Evolutionary conservation across 2,888 invertebrate genomes (phyloP), one percentile per base, ranked within the genome.

Genomic region (Scelioninae gen. 2): DNA sequence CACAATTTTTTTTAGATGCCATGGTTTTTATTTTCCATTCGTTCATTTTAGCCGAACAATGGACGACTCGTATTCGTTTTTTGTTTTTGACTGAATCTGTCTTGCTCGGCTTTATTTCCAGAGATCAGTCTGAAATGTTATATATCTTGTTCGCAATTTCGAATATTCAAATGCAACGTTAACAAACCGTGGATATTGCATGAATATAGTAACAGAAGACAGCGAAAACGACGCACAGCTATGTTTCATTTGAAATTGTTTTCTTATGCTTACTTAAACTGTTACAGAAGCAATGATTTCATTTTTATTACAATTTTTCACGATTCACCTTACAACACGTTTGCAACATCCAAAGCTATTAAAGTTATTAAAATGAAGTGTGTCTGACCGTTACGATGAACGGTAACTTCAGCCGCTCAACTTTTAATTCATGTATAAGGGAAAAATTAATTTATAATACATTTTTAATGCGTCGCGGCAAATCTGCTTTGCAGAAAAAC

Each of bases 111-210:
- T 53, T 60, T 46, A 57, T 48, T 48, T 57, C 37, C 15, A 25
- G 22, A 46, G 33, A 31, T 67, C 18, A n/a, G 33, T 31, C 48
- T 13, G 10, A 64, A n/a, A 33, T 48, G 19, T 39, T 57, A 55
- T 70, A 55, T 57, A 33, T 46, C 46, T 46, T 69, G 25, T 18
- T 64, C 28, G 28, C 46, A 28, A 45, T 43, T 68, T 48, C 15
- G 6, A 43, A 55, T 28, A 68, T 50, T 63, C 50, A 43, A 63
- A 68, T 63, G 63, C 55, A 61, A 68, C 45, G 43, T 55, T 61
- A 68, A 68, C 39, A 55, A 61, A 31, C 41, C 33, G 7, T 43
- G 35, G 28, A 53, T 57, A 15, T 28, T 48, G 31, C 35, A 9
- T 35, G 7, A 19, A 52, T 35, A 35, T 35, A 48, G 33, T 48